Conservation (phyloP, 2,888 invertebrate species). For the Calameuta idolon region DNA sequence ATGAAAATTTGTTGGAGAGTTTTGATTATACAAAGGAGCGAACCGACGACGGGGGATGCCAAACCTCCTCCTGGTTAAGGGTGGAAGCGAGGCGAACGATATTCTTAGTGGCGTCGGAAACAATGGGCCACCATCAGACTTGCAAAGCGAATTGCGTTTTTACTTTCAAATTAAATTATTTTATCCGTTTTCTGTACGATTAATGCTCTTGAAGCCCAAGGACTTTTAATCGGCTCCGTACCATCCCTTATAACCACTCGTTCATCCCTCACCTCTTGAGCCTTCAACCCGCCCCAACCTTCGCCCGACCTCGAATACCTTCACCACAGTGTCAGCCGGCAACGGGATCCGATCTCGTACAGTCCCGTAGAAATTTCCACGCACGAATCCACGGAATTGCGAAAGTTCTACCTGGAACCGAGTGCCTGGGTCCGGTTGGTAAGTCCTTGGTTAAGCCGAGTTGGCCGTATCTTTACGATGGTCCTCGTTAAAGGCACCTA, state of each 20-base stretch:
- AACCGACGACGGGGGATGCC: conserved; percentile 32
- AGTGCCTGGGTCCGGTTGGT: background rate
- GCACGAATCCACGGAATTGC: background rate
- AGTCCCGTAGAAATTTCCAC: background rate
- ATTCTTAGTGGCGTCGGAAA: conserved; percentile 58
- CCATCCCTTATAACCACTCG: background rate
- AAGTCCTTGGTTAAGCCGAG: background rate
- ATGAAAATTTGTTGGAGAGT: conserved; percentile 66
- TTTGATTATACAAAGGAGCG: conserved; percentile 64
- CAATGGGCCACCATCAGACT: conserved; percentile 62
- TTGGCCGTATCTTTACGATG: background rate
- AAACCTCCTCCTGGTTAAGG: conserved; percentile 40
- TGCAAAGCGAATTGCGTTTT: conserved; percentile 63
- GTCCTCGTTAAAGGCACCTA: background rate
- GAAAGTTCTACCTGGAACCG: background rate
- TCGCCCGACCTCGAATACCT: background rate
- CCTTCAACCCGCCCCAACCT: background rate
- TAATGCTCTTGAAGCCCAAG: conserved; percentile 54
- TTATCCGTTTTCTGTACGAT: conserved; percentile 60
- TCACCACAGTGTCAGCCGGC: background rate
- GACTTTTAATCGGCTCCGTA: conserved; percentile 41
- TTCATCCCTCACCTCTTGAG: background rate
- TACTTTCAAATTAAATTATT: conserved; percentile 65
- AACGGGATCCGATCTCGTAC: background rate
- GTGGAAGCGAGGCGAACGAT: conserved; percentile 38